Evolutionary conservation across 1,140 invertebrate genomes (phyloP), one percentile per base, ranked within the genome.

Genomic region (Metaphire vulgaris): DNA sequence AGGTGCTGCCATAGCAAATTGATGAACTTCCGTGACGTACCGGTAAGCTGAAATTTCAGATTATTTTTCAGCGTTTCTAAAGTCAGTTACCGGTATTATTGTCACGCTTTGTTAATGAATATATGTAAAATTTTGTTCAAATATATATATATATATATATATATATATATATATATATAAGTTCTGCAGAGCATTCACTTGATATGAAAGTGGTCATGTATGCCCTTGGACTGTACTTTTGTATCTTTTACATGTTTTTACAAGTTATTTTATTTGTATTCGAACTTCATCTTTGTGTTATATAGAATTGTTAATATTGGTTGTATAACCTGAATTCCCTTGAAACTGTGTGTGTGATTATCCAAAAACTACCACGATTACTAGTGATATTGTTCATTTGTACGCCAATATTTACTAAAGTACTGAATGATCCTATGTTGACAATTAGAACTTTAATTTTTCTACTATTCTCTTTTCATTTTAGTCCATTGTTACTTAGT

Each of bases 131-230:
- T 12, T 56, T 12, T 56, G 21, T 56, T 12, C 21, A 56, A 12
- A 56, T 56, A 56, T 56, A 56, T 56, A 56, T 56, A 56, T 56
- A 56, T 56, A 56, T 56, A 56, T 56, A 56, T 21, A 56, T 56
- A 56, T 56, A 21, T 21, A 56, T 21, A 56, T 21, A 56, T 56
- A 21, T 56, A 56, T 21, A 56, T 56, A 56, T 56, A 56, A 21
- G 21, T 6, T 56, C 6, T 6, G 41, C 21, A 21, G 21, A 56
- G 41, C 41, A 12, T 56, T 56, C n/a, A n/a, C n/a, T n/a, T n/a
- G n/a, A n/a, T n/a, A n/a, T n/a, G n/a, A n/a, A n/a, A n/a, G n/a
- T n/a, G n/a, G n/a, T n/a, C n/a, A n/a, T n/a, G n/a, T n/a, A n/a
- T n/a, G n/a, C n/a, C n/a, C n/a, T n/a, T n/a, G n/a, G n/a, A n/a